phyloP scores from a whole-genome alignment of 2,888 invertebrate species.

The Campaea margaritaria region DNA sequence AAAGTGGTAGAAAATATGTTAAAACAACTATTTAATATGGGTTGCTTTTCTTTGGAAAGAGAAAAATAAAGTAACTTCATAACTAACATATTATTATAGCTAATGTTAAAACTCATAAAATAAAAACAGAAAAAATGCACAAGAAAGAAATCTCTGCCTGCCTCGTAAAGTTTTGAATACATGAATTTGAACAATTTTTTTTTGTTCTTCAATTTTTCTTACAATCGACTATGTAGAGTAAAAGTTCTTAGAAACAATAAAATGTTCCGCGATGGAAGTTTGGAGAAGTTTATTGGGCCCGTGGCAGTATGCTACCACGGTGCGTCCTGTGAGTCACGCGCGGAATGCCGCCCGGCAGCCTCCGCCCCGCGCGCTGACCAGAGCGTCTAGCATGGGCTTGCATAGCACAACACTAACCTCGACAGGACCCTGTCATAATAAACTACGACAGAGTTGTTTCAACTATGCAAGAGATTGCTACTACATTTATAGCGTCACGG shows the following conservation, averaged over 20 bases:
- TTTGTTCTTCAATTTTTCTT: too few relatives aligned
- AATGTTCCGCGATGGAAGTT: neutral
- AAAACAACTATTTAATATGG: too few relatives aligned
- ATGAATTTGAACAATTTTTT: too few relatives aligned
- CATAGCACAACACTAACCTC: constrained; percentile 15
- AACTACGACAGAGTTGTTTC: neutral
- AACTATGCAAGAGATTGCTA: neutral
- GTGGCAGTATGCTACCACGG: constrained; percentile 25
- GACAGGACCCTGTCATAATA: constrained; percentile 2
- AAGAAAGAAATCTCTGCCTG: too few relatives aligned
- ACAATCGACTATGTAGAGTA: neutral
- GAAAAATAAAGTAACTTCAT: too few relatives aligned
- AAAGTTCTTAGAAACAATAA: neutral
- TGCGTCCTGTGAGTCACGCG: constrained; percentile 26
- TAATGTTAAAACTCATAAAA: too few relatives aligned
- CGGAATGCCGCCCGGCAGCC: constrained; percentile 28
- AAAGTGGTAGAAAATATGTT: too few relatives aligned
- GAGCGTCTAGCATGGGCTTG: constrained; percentile 25
- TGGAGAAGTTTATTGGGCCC: neutral
- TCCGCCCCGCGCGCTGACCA: constrained; percentile 16
- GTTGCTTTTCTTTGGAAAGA: too few relatives aligned
- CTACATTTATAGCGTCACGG: constrained; percentile 1
- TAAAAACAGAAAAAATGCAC: too few relatives aligned
- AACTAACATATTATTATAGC: too few relatives aligned
- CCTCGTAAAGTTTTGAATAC: too few relatives aligned